Evolutionary conservation across 2,888 invertebrate species (phyloP), one percentile per base, ranked within the genome.

Genomic region (Cataglyphis livida): DNA sequence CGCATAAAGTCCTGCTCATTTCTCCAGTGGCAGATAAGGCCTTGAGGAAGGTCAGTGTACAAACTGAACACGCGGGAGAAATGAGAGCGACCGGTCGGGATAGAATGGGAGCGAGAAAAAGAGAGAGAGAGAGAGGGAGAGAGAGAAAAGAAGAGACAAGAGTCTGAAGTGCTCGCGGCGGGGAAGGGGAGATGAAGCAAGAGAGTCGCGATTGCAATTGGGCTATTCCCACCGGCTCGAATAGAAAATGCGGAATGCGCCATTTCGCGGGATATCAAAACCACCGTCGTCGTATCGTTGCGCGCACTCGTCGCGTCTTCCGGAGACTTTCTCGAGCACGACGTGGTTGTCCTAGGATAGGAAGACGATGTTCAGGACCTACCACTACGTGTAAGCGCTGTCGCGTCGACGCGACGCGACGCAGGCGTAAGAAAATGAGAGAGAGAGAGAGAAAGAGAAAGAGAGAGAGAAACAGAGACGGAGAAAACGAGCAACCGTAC

Each of bases 11-110:
- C 59, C 59, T 78, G 82, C 54, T 74, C 82, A 68, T 82, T 68
- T 85, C 66, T 83, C 66, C 64, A 84, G 82, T 79, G 83, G 61
- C 84, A 85, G 91, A 89, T 90, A 90, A 91, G 88, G 89, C 91
- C 90, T 92, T 92, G 92, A 78, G 91, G 78, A 86, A 91, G 92
- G 92, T 92, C 92, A 92, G 91, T 82, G 87, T 87, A 82, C 87
- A 83, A 84, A 84, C 82, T 84, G 83, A 79, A 81, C 59, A 21
- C 28, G 48, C 57, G 66, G 59, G 28, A 73, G 48, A 21, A 66
- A 66, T 12, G 57, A 48, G 75, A 65, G 65, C 61, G 5, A n/a
- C 44, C 76, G 62, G 44, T 32, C 38, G 61, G 44, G 65, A 48
- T 18, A 41, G 64, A 73, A 57, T n/a, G 66, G 25, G 65, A 71